These are phyloP conservation scores for Phylloscopus collybita DNA, from an alignment of 2,797 vertebrate species.

Conservation along the genomic window DNA sequence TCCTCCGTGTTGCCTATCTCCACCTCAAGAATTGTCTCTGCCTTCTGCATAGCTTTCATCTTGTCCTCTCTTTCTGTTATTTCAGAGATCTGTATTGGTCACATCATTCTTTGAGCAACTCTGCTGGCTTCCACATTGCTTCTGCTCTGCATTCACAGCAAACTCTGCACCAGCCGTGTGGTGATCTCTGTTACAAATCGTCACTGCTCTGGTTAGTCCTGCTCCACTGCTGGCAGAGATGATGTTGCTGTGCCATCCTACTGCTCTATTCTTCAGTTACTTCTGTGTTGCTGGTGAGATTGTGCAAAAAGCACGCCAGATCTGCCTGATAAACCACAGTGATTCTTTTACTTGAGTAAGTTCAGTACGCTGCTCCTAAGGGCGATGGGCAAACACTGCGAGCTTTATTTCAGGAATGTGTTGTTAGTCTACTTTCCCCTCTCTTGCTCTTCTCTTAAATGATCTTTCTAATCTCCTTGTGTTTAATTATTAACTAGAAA, in stretches of 20 bases:
- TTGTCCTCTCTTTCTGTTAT: not conserved
- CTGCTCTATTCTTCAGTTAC: not conserved
- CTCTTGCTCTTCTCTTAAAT: not conserved
- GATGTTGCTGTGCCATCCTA: not conserved
- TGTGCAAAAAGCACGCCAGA: not conserved
- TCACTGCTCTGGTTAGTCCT: not conserved
- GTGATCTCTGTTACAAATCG: not conserved
- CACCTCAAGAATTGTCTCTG: not conserved
- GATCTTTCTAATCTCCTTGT: not conserved
- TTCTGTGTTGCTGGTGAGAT: not conserved
- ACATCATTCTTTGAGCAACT: not conserved
- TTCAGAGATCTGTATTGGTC: not conserved
- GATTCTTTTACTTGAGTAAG: not conserved
- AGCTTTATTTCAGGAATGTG: not conserved
- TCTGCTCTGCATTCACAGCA: not conserved
- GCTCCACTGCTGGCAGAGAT: not conserved
- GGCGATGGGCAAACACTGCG: not conserved
- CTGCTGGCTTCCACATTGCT: not conserved
- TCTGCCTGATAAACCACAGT: not conserved
- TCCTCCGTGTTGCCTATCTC: fast-evolving
- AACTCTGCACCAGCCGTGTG: fast-evolving
- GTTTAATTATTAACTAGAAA: not conserved
- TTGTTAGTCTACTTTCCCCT: not conserved
- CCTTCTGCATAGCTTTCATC: not conserved
- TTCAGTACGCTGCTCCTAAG: not conserved